phyloP scores from a whole-genome alignment of 2,797 vertebrate genomes.

The Micromesistius poutassou region DNA sequence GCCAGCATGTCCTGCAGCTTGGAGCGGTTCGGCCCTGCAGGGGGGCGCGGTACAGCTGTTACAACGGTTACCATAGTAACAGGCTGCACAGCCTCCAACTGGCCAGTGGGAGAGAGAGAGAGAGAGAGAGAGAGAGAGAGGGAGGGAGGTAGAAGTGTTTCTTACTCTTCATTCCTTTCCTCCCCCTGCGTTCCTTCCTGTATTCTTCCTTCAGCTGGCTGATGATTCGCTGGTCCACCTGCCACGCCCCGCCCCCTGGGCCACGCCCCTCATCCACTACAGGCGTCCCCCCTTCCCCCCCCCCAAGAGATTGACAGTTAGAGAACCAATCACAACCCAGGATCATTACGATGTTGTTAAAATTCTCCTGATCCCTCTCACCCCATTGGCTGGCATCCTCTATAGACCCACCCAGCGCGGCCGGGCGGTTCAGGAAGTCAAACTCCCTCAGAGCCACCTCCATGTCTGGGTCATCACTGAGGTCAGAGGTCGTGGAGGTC shows the following conservation, averaged over 20 bases:
- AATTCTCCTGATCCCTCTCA: slow-evolving; percentile 68
- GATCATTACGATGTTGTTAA: too few species aligned
- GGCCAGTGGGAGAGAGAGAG: slow-evolving; percentile 39
- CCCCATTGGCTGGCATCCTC: slow-evolving; percentile 84
- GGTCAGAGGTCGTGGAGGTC: slow-evolving; percentile 71
- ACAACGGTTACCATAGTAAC: too few species aligned
- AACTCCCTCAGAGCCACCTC: slow-evolving; percentile 93
- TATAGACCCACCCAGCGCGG: slow-evolving; percentile 79
- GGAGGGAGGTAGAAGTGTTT: too few species aligned
- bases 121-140: too few species aligned
- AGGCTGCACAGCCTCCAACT: too few species aligned
- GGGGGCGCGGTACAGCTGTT: too few species aligned
- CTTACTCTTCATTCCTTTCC: slow-evolving; percentile 99
- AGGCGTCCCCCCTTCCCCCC: slow-evolving; percentile 74
- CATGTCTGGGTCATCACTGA: slow-evolving; percentile 88
- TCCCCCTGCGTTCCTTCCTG: slow-evolving; percentile 96
- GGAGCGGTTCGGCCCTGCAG: slow-evolving; percentile 87
- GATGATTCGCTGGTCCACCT: slow-evolving; percentile 96
- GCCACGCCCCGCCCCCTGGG: slow-evolving; percentile 88
- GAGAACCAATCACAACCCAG: slow-evolving; percentile 2
- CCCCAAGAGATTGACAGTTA: slow-evolving; percentile 45
- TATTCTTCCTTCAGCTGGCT: slow-evolving; percentile 98
- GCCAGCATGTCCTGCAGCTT: slow-evolving; percentile 98
- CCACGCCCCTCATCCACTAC: slow-evolving; percentile 89
- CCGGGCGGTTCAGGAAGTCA: slow-evolving; percentile 84